These are phyloP conservation scores for Salmo trutta DNA, from an alignment of 2,797 vertebrate genomes.

Conservation along the genomic window DNA sequence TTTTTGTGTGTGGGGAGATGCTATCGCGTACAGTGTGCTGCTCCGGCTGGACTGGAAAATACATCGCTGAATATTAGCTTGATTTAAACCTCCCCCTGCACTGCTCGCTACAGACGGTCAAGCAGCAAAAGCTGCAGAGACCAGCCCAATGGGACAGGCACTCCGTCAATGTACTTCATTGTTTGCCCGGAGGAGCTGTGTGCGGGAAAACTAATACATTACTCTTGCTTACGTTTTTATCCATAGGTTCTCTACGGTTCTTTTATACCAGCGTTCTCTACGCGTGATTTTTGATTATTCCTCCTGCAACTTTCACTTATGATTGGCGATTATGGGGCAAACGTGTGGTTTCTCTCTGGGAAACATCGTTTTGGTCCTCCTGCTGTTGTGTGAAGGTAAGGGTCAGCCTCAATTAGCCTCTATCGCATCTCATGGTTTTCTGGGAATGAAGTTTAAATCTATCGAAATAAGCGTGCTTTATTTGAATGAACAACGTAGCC, in stretches of 20 bases:
- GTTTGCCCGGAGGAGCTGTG: conserved; percentile 34
- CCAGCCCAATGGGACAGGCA: conserved; percentile 66
- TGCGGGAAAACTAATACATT: conserved; percentile 27
- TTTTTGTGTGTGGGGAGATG: conserved; percentile 59
- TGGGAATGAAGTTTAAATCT: not conserved
- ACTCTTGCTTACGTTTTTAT: conserved; percentile 3
- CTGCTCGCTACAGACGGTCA: conserved; percentile 36
- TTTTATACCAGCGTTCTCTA: not conserved
- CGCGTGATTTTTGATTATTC: conserved; percentile 37
- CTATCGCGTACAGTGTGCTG: conserved; percentile 50
- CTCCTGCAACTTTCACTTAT: conserved; percentile 75
- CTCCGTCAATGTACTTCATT: conserved; percentile 66
- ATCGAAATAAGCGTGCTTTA: not conserved
- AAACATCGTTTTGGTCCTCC: conserved; percentile 62
- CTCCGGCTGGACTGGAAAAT: conserved; percentile 58
- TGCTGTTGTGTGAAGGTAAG: conserved; percentile 76
- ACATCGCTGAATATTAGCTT: conserved; percentile 49
- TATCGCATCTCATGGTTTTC: not conserved
- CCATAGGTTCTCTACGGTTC: not conserved
- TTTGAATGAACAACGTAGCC: not conserved
- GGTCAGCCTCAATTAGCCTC: conserved; percentile 11
- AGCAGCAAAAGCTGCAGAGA: conserved; percentile 53
- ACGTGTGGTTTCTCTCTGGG: conserved; percentile 72
- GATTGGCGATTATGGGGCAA: conserved; percentile 76
- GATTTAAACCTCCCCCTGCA: conserved; percentile 60